These are phyloP conservation scores for Punctoribates punctum DNA, from an alignment of 2,888 invertebrate genomes.

Conservation along the genomic window DNA sequence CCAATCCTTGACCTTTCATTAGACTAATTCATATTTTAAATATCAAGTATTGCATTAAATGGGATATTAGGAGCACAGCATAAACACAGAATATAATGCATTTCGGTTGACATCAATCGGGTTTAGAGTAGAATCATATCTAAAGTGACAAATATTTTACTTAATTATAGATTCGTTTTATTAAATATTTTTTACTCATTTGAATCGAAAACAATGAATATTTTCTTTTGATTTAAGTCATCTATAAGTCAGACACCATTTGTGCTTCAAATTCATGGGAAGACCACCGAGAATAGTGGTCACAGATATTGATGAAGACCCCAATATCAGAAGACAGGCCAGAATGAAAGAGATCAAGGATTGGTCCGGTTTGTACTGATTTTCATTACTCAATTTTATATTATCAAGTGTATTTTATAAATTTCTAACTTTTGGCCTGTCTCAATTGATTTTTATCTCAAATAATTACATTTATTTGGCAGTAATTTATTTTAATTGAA, in stretches of 20 bases:
- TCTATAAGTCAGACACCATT: too few relatives aligned
- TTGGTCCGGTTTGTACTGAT: neutral
- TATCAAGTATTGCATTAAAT: neutral
- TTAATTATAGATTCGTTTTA: too few relatives aligned
- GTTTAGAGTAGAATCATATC: too few relatives aligned
- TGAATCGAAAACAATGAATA: too few relatives aligned
- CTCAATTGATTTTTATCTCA: too few relatives aligned
- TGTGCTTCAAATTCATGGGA: neutral
- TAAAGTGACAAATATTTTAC: too few relatives aligned
- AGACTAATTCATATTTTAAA: neutral
- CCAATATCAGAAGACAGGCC: neutral
- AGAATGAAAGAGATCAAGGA: conserved; percentile 3
- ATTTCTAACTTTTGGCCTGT: too few relatives aligned
- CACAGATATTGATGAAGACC: conserved; percentile 28
- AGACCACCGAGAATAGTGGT: conserved; percentile 17
- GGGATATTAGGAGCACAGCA: neutral
- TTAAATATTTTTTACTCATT: too few relatives aligned
- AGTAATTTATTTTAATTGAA: too few relatives aligned
- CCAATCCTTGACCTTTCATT: conserved; percentile 28
- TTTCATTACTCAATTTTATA: neutral
- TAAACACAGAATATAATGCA: neutral
- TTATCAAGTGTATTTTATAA: neutral
- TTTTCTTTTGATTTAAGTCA: neutral
- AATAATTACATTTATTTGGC: too few relatives aligned
- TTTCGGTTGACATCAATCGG: too few relatives aligned